These are phyloP conservation scores for Rotaria sp. DNA, from an alignment of 2,888 invertebrate species.

Conservation along the genomic window DNA sequence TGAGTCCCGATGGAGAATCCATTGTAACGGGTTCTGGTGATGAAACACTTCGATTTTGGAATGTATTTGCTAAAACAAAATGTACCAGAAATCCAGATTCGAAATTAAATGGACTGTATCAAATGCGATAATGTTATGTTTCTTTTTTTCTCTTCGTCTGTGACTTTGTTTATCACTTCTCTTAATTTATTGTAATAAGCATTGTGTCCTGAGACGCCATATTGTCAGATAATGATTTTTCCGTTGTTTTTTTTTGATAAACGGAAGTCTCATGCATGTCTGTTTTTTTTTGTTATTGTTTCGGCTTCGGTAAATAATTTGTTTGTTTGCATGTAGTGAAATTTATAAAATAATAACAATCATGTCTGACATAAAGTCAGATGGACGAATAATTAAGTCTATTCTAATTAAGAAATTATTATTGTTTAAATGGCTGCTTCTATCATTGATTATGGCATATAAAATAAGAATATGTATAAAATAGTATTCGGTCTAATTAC, in stretches of 20 bases:
- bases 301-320: not conserved
- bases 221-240: not conserved
- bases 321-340: not conserved
- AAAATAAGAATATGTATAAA: too few relatives aligned
- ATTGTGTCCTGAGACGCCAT: not conserved
- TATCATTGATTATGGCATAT: too few relatives aligned
- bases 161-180: not conserved
- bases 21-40: slow-evolving; percentile 90
- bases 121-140: not conserved
- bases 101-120: not conserved
- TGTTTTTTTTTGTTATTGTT: not conserved
- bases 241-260: not conserved
- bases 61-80: slow-evolving; percentile 66
- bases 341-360: not conserved
- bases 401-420: too few relatives aligned
- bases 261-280: not conserved
- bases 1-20: slow-evolving; percentile 86
- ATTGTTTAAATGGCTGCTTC: too few relatives aligned
- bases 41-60: slow-evolving; percentile 90
- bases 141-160: not conserved
- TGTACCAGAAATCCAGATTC: not conserved
- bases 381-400: not conserved
- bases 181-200: not conserved
- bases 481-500: too few relatives aligned
- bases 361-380: not conserved